phyloP scores from a whole-genome alignment of 2,888 invertebrate species.

The Apamea anceps region DNA sequence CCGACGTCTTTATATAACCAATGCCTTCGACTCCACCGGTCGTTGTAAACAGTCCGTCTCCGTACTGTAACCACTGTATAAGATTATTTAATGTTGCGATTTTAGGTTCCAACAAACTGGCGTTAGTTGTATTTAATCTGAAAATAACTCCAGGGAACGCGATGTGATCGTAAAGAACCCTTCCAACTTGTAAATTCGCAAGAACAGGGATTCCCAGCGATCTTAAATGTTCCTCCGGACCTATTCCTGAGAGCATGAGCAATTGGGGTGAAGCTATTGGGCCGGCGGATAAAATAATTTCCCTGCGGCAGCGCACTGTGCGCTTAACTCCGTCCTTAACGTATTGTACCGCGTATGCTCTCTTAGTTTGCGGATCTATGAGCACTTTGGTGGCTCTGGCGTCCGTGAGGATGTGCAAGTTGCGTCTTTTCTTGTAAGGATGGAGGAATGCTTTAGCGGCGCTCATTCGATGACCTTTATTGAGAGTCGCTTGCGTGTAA shows the following conservation, averaged over 20 bases:
- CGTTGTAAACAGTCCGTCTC: slow-evolving; percentile 90
- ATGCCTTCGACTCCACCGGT: slow-evolving; percentile 92
- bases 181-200: slow-evolving; percentile 92
- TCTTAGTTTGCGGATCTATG: slow-evolving; percentile 89
- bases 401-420: slow-evolving; percentile 90
- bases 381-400: slow-evolving; percentile 83
- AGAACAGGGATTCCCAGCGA: slow-evolving; percentile 91
- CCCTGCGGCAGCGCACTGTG: slow-evolving; percentile 92
- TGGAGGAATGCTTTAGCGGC: slow-evolving; percentile 92
- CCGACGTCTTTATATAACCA: slow-evolving; percentile 91
- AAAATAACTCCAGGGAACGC: slow-evolving; percentile 89
- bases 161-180: slow-evolving; percentile 91
- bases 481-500: slow-evolving; percentile 87
- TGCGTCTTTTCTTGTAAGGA: slow-evolving; percentile 91
- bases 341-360: slow-evolving; percentile 93
- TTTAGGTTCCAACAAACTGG: slow-evolving; percentile 83
- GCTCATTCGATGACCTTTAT: slow-evolving; percentile 92
- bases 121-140: slow-evolving; percentile 83
- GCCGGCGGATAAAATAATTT: slow-evolving; percentile 96
- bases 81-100: slow-evolving; percentile 83
- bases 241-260: slow-evolving; percentile 96
- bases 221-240: slow-evolving; percentile 90
- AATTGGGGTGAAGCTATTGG: slow-evolving; percentile 97
- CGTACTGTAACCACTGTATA: slow-evolving; percentile 86
- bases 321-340: slow-evolving; percentile 88